phyloP scores from a whole-genome alignment of 1,140 invertebrate species.

The Eupristina koningsbergeri region DNA sequence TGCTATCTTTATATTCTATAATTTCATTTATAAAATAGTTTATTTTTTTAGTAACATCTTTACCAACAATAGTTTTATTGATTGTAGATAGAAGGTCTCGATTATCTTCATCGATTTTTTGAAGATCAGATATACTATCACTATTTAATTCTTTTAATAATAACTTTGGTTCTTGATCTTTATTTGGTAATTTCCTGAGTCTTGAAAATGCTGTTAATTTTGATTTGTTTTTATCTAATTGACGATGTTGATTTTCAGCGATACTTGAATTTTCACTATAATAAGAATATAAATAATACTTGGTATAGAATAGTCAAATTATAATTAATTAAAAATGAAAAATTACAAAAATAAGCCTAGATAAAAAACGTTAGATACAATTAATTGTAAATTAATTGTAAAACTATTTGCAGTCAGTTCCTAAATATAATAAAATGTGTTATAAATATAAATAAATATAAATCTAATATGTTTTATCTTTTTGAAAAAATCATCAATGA shows the following conservation, averaged over 20 bases:
- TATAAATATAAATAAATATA: not conserved
- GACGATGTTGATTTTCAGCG: conserved; percentile 32
- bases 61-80: conserved; percentile 72
- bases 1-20: conserved; percentile 76
- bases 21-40: conserved; percentile 80
- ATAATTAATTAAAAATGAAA: too few relatives aligned
- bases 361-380: too few relatives aligned
- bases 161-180: conserved; percentile 72
- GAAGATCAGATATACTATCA: conserved; percentile 73
- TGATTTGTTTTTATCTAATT: conserved; percentile 39
- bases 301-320: not conserved
- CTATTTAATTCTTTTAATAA: conserved; percentile 69
- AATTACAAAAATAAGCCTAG: not conserved
- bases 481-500: not conserved
- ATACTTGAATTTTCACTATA: conserved; percentile 43
- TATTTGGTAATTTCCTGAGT: conserved; percentile 49
- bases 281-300: conserved; percentile 25
- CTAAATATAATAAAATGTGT: too few relatives aligned
- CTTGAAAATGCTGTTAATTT: conserved; percentile 47
- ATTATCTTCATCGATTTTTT: conserved; percentile 73
- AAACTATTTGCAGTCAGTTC: too few relatives aligned
- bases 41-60: conserved; percentile 81
- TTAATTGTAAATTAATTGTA: too few relatives aligned
- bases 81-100: conserved; percentile 63
- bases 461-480: not conserved